A percentile compares a stretch with the other conserved stretches of the same genome.
These are phyloP conservation scores for Cryptoblepharus egeriae DNA, from an alignment of 2,797 vertebrate genomes.

Conservation along the genomic window DNA sequence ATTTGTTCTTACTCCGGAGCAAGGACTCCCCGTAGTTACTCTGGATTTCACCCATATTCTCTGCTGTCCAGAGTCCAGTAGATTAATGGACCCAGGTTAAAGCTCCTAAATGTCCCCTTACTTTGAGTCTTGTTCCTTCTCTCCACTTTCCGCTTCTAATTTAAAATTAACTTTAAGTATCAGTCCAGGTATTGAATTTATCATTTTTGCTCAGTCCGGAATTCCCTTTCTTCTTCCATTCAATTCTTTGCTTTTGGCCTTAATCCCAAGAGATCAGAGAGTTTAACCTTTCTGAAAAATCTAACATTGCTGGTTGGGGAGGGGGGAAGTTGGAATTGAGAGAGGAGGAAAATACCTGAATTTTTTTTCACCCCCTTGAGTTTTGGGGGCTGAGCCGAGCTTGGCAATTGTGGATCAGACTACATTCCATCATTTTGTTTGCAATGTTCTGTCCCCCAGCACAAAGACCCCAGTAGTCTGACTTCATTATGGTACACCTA, in stretches of 20 bases:
- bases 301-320: background rate
- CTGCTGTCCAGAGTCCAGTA: no score
- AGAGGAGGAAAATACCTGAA: constrained; percentile 38
- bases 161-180: constrained; percentile 34
- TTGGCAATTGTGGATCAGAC: constrained; percentile 54
- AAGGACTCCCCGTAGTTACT: no score
- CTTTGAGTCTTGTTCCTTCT: no score
- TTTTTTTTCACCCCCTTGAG: constrained; percentile 15
- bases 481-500: constrained; percentile 63
- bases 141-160: background rate
- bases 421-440: constrained; percentile 56
- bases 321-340: background rate
- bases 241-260: background rate
- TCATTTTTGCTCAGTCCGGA: background rate
- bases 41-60: no score
- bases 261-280: background rate
- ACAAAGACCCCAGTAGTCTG: constrained; percentile 36
- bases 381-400: constrained; percentile 38
- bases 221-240: background rate
- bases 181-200: constrained; percentile 32
- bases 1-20: no score
- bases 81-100: no score
- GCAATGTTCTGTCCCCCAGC: constrained; percentile 27
- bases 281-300: constrained; percentile 55
- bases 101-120: no score